Base-by-base conservation (phyloP, 2,888 invertebrate genomes). In the Nephrocerus scutellatus region DNA sequence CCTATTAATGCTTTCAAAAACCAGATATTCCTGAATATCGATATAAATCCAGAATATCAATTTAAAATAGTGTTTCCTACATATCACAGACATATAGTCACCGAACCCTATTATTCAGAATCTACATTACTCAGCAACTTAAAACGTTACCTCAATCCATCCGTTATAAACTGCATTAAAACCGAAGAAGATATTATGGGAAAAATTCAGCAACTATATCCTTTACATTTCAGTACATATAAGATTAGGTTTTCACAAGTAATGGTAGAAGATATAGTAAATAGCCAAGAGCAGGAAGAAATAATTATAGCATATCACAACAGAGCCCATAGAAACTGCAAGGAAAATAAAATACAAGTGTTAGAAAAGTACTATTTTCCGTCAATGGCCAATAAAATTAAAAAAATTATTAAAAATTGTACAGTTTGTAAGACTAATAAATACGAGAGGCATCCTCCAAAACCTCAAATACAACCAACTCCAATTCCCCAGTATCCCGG, bases 191-290 rank as follows among this genome's bases (percentile, higher is more conserved):
- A 7, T 9, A 30, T 33, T 12, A 43, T 44, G 41, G 41, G 20
- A 6, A 24, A 22, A 20, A 37, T 41, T 8, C 28, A 41, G 15
- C 22, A 34, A 15, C 18, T 42, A 26, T 39, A 39, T 22, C 32
- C 31, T 5, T 5, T 19, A 21, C 29, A 44, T 18, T 39, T 44
- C 18, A 36, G 15, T 24, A 34, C 16, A 10, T 40, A 36, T 20
- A 41, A 30, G 30, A 39, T 39, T 12, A 23, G 48, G 15, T 41
- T 41, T 18, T 41, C 43, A 8, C 47, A 43, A 38, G 25, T n/a
- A 33, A n/a, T 23, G 25, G 45, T 45, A 8, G 21, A 41, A 22
- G 45, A 43, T 20, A 14, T 48, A 21, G 19, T 22, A 12, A 25
- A 41, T 25, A 39, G 36, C 24, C 13, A 29, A 14, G 18, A 36